Conservation (phyloP, 53 echinoderm and acorn worm species). For the Paelopatides confundens region DNA sequence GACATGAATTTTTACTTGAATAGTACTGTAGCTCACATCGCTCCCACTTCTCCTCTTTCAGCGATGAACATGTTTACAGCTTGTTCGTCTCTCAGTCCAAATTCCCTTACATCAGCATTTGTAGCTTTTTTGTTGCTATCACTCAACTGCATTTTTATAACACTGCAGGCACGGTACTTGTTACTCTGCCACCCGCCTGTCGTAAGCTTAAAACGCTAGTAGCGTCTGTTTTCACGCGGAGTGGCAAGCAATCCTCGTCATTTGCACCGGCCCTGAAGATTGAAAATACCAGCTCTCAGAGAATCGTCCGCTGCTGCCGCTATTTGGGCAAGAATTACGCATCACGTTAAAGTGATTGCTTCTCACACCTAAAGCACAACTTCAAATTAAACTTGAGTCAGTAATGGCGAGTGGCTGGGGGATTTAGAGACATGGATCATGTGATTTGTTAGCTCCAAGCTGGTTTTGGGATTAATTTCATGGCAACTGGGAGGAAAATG, state of each 20-base stretch:
- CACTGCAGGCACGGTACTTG: neutral
- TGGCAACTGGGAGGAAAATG: neutral
- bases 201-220: neutral
- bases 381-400: neutral
- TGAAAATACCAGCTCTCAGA: neutral
- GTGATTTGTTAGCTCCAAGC: slow-evolving; percentile 7
- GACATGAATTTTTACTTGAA: no score
- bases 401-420: neutral
- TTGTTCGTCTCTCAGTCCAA: no score
- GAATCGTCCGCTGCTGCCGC: neutral
- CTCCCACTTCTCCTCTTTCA: no score
- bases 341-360: slow-evolving; percentile 38
- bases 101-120: no score
- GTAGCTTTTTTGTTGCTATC: no score
- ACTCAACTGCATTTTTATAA: neutral
- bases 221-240: slow-evolving; percentile 15
- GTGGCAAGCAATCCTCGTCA: neutral
- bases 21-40: no score
- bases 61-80: no score
- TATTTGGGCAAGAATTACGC: neutral
- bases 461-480: slow-evolving; percentile 20
- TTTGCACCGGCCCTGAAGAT: neutral
- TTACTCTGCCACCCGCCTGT: neutral
- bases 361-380: slow-evolving; percentile 37
- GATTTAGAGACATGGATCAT: slow-evolving; percentile 12